These are phyloP conservation scores for Polymixis flavicincta DNA, from an alignment of 2,888 invertebrate genomes.

Conservation along the genomic window DNA sequence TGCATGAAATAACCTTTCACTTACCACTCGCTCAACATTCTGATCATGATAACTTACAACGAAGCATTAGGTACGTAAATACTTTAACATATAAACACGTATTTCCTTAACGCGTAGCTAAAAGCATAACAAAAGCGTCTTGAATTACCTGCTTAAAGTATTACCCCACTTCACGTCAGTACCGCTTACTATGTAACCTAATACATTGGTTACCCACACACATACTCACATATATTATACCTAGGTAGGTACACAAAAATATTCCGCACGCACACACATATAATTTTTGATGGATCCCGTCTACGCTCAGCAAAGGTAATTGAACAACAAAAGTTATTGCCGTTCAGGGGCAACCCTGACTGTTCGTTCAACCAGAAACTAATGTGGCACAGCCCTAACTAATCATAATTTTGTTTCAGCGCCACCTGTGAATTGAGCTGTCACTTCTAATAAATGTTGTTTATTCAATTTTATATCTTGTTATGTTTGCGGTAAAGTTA, in stretches of 20 bases:
- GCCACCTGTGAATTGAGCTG: constrained; percentile 60
- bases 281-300: constrained; percentile 43
- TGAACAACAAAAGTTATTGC: constrained; percentile 60
- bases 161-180: constrained; percentile 37
- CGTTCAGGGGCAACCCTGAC: constrained; percentile 47
- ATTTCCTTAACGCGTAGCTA: constrained; percentile 26
- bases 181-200: constrained; percentile 31
- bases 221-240: background rate
- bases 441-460: constrained; percentile 49
- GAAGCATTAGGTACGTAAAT: constrained; percentile 3
- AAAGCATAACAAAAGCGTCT: constrained; percentile 38
- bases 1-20: background rate
- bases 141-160: constrained; percentile 46
- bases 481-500: constrained; percentile 30
- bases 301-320: constrained; percentile 36
- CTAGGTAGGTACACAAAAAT: constrained; percentile 10
- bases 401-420: constrained; percentile 61
- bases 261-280: constrained; percentile 12
- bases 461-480: constrained; percentile 53
- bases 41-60: background rate
- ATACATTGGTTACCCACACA: constrained; percentile 39
- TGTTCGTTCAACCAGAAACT: constrained; percentile 47
- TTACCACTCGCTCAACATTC: background rate
- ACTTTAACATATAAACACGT: constrained; percentile 1
- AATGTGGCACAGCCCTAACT: constrained; percentile 53